Percentiles rank a stretch among this genome's conserved stretches.
These are phyloP conservation scores for Drosophila jambulina DNA, from an alignment of 1,140 invertebrate species.

Conservation along the genomic window DNA sequence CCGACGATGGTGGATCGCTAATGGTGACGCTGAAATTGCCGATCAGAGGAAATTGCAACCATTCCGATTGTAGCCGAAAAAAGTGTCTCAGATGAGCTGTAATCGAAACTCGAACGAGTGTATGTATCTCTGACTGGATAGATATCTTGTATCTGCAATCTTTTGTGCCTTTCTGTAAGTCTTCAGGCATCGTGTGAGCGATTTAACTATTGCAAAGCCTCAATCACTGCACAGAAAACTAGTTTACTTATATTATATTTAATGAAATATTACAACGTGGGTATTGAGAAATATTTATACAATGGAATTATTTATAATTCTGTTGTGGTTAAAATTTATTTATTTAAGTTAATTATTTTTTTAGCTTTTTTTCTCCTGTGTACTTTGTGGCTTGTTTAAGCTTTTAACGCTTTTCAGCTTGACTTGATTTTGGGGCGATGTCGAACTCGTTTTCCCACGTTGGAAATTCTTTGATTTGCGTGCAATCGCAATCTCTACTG, in stretches of 20 bases:
- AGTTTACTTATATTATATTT: too few relatives aligned
- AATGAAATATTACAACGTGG: too few relatives aligned
- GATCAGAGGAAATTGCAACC: conserved; percentile 68
- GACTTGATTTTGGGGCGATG: conserved; percentile 71
- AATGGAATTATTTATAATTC: too few relatives aligned
- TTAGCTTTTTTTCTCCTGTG: conserved; percentile 1
- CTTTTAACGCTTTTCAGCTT: conserved; percentile 75
- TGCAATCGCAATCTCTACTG: conserved; percentile 79
- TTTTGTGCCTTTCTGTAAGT: conserved; percentile 54
- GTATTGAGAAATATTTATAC: too few relatives aligned
- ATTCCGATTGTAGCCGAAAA: conserved; percentile 48
- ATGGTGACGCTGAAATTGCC: conserved; percentile 74
- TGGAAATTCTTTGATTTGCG: conserved; percentile 82
- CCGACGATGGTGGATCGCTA: conserved; percentile 24
- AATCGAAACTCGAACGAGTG: conserved; percentile 49
- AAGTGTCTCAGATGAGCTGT: conserved; percentile 40
- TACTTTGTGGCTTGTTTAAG: conserved; percentile 67
- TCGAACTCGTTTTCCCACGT: conserved; percentile 79
- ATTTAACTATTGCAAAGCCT: conserved; percentile 48
- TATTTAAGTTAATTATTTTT: rapidly evolving
- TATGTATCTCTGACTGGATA: conserved; percentile 16
- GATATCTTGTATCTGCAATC: conserved; percentile 41
- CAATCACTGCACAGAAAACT: not conserved
- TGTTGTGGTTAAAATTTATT: not conserved
- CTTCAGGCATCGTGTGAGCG: conserved; percentile 63